Base-by-base conservation (phyloP, 2,888 invertebrate genomes). In the Oxyteleia sp. region DNA sequence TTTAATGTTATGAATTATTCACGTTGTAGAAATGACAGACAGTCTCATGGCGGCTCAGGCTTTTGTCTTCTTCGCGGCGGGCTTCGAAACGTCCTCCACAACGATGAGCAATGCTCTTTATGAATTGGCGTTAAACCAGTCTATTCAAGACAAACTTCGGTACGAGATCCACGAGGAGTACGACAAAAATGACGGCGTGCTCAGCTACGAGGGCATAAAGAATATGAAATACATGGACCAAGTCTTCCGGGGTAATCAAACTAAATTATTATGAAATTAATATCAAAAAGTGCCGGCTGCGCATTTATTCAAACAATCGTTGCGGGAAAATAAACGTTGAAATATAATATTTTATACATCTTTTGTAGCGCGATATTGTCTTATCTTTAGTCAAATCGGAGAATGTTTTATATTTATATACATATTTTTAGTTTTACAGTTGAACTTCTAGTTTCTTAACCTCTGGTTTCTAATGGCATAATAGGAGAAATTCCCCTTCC, bases 71-170 rank as follows among this genome's bases (percentile, higher is more conserved):
- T 93, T 94, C 74, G 49, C 93, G 41, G 94, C 94, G 45, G 94
- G 94, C 13, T 94, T 94, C 80, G 94, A 94, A 85, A 94, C 94
- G 0, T 94, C 94, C 0, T 93, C 94, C 0, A 90, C 93, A 0
- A 93, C 94, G 0, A 90, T 94, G 57, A 92, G 93, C 59, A 93
- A 94, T 78, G 90, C 91, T 20, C 87, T 93, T 7, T 94, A 94
- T 82, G 92, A 93, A 81, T 88, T 94, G 13, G 94, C 94, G 0
- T 78, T 92, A 1, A 90, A 94, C 86, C 93, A 89, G 3, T 87
- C 91, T 1, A 87, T 93, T n/a, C 94, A 94, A 82, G 90, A 93
- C 5, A 91, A 88, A 79, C 86, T 94, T 29, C 86, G 91, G n/a
- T 66, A 88, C 8, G 94, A 94, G 85, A 91, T 94, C 11, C 88